A percentile compares a stretch with the other conserved stretches of the same genome.
phyloP scores from a whole-genome alignment of 2,113 vertebrate species.

The Gallinago paraguaiae region DNA sequence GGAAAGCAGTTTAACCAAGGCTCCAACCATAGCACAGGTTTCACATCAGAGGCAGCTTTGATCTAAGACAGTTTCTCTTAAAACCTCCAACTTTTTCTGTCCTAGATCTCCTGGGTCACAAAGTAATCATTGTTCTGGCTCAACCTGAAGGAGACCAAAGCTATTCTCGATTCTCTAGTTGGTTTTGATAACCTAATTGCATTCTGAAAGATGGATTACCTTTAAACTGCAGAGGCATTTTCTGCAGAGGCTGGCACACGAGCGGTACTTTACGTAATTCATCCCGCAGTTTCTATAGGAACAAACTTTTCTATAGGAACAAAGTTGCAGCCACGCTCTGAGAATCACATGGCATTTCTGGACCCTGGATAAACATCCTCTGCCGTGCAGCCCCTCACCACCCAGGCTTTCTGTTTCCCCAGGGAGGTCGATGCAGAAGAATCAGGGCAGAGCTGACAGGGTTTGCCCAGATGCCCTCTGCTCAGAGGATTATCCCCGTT shows the following conservation, averaged over 20 bases:
- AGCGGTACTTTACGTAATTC: not conserved
- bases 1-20: not conserved
- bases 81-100: not conserved
- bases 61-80: not conserved
- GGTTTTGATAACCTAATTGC: not conserved
- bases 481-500: not conserved
- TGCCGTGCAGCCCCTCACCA: not conserved
- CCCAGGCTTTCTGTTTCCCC: not conserved
- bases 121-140: not conserved
- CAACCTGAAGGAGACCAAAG: not conserved
- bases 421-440: not conserved
- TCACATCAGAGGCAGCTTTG: not conserved
- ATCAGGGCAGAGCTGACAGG: fast-evolving
- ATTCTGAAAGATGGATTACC: not conserved
- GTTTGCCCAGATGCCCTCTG: not conserved
- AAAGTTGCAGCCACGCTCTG: not conserved
- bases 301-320: not conserved
- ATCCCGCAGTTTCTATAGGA: slow-evolving; percentile 51
- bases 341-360: not conserved
- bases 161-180: not conserved
- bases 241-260: not conserved
- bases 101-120: not conserved
- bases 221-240: not conserved
- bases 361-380: not conserved
- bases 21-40: not conserved